A percentile compares a stretch with the other conserved stretches of the same genome.
Conservation (phyloP, 2,113 vertebrate genomes). For the Elaphurus davidianus region DNA sequence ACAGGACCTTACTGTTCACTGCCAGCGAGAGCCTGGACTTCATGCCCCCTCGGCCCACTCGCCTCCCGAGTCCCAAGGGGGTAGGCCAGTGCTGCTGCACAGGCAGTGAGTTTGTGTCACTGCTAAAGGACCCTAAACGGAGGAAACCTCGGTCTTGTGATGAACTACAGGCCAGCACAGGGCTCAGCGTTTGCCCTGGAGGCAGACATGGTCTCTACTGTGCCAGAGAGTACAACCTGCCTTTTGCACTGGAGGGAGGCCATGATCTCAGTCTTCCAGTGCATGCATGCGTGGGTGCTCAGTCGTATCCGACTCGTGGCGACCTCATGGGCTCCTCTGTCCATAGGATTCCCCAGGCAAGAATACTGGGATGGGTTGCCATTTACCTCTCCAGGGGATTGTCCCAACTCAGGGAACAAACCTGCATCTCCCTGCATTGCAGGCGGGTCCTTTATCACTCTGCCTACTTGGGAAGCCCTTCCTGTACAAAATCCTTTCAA, state of each 20-base stretch:
- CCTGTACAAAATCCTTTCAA: neutral
- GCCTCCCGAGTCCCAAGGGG: neutral
- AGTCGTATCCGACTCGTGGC: rapidly evolving
- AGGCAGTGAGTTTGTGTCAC: neutral
- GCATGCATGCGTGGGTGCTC: neutral
- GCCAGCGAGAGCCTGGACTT: neutral
- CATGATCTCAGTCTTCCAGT: neutral
- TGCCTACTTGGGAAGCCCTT: neutral
- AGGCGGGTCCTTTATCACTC: neutral
- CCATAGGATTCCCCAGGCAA: neutral
- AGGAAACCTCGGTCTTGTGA: neutral
- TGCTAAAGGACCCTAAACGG: neutral
- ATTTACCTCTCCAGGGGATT: neutral
- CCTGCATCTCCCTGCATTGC: neutral
- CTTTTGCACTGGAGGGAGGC: neutral
- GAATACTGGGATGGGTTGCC: neutral
- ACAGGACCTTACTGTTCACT: neutral
- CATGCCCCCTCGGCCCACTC: neutral
- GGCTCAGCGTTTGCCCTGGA: neutral
- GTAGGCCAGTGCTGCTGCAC: neutral
- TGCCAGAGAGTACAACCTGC: neutral
- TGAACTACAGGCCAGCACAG: neutral
- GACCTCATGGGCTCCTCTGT: neutral
- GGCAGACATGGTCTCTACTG: neutral
- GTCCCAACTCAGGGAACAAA: neutral